Percentiles rank a stretch among this genome's conserved stretches.
These are phyloP conservation scores for Emydocephalus ijimae DNA, from an alignment of 2,113 vertebrate genomes.

Conservation along the genomic window DNA sequence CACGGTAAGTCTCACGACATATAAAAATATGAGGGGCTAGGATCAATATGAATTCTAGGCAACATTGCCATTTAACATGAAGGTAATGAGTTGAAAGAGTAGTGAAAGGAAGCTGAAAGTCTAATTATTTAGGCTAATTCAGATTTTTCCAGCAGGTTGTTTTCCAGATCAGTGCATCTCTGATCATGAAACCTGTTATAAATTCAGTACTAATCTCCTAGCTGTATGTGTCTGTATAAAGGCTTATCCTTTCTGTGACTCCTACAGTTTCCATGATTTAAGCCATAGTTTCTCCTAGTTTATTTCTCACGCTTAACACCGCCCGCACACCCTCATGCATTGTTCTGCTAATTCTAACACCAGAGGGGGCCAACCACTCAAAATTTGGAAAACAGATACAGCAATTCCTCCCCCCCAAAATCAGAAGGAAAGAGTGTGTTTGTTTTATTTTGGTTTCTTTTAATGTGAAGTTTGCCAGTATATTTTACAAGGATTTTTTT, in stretches of 20 bases:
- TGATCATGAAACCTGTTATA: background rate
- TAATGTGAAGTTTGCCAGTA: background rate
- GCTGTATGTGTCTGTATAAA: background rate
- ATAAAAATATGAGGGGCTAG: background rate
- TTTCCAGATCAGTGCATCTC: background rate
- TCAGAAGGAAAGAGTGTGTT: background rate
- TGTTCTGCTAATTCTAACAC: background rate
- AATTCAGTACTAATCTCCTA: background rate
- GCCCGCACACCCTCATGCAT: background rate
- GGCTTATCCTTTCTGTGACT: background rate
- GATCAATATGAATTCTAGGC: background rate
- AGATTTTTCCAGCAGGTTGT: too few relatives aligned
- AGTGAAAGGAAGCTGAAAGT: background rate
- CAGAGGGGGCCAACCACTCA: constrained; percentile 12
- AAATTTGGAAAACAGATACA: background rate
- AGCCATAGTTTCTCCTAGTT: background rate
- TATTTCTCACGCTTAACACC: background rate
- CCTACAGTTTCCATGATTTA: background rate
- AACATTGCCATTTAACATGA: background rate
- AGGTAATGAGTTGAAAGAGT: background rate
- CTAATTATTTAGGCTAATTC: background rate
- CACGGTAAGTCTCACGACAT: background rate
- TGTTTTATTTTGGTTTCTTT: background rate
- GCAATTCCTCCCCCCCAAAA: background rate
- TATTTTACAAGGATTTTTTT: background rate